These are phyloP conservation scores for Coreoperca whiteheadi DNA, from an alignment of 2,113 vertebrate species.

Conservation along the genomic window DNA sequence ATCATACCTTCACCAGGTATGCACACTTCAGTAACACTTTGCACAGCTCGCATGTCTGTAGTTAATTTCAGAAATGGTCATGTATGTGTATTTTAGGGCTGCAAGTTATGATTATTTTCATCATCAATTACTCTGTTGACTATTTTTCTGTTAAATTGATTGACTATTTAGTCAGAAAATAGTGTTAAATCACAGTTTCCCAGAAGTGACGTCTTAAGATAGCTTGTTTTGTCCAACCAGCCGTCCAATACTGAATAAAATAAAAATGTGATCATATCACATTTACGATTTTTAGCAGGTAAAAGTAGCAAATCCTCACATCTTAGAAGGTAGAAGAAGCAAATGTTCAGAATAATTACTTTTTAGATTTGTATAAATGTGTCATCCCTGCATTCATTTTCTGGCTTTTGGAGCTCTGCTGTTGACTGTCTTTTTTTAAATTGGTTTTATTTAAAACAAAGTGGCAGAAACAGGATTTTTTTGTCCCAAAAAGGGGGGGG, in stretches of 20 bases:
- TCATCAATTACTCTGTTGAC: neutral
- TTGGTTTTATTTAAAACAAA: neutral
- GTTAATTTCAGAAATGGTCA: neutral
- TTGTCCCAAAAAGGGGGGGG: neutral
- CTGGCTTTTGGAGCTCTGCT: neutral
- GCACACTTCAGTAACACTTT: neutral
- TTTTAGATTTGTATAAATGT: neutral
- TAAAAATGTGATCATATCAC: neutral
- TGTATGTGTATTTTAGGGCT: neutral
- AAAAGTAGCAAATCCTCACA: neutral
- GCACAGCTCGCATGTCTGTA: neutral
- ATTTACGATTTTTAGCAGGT: neutral
- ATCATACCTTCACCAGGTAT: slow-evolving; percentile 73
- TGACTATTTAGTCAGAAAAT: neutral
- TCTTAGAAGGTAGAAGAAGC: neutral
- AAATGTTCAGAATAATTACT: neutral
- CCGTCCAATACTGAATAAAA: neutral
- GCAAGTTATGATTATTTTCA: neutral
- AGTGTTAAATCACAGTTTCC: no score
- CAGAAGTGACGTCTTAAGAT: no score
- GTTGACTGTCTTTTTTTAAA: neutral
- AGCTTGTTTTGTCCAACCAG: neutral
- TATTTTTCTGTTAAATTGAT: neutral
- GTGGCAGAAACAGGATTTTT: neutral
- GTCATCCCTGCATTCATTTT: neutral